A percentile compares a stretch with the other conserved stretches of the same genome.
Conservation (phyloP, 2,888 invertebrate genomes). For the Gasteruption jaculator region DNA sequence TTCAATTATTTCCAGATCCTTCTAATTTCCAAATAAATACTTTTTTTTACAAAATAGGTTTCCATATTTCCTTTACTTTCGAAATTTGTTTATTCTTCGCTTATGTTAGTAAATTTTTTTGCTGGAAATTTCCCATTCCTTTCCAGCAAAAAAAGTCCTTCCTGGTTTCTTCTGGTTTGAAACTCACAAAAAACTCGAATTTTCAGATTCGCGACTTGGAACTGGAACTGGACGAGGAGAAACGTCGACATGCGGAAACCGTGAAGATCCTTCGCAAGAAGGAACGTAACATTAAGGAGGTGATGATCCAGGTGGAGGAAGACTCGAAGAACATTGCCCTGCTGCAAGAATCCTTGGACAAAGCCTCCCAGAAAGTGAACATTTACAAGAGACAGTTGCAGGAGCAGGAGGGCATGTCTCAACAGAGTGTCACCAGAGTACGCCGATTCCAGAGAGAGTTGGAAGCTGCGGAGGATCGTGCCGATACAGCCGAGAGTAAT, state of each 20-base stretch:
- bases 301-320: slow-evolving; percentile 92
- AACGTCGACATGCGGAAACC: slow-evolving; percentile 94
- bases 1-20: no score
- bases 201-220: slow-evolving; percentile 86
- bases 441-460: slow-evolving; percentile 98
- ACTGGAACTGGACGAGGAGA: slow-evolving; percentile 92
- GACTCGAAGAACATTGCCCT: slow-evolving; percentile 93
- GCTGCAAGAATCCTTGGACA: slow-evolving; percentile 87
- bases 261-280: slow-evolving; percentile 97
- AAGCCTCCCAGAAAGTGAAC: slow-evolving; percentile 79
- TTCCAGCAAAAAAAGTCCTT: background rate
- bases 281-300: slow-evolving; percentile 94
- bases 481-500: slow-evolving; percentile 91
- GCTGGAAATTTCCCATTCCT: background rate
- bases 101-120: background rate
- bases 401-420: slow-evolving; percentile 91
- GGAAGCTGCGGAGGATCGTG: slow-evolving; percentile 96
- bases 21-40: no score
- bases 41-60: slow-evolving; percentile 5
- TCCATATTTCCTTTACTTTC: slow-evolving; percentile 2
- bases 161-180: background rate
- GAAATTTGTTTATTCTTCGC: slow-evolving; percentile 4
- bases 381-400: slow-evolving; percentile 94
- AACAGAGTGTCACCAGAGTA: slow-evolving; percentile 90
- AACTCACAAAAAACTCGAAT: background rate